A percentile compares a stretch with the other conserved stretches of the same genome.
These are phyloP conservation scores for Cydia splendana DNA, from an alignment of 1,140 invertebrate genomes.

Conservation along the genomic window DNA sequence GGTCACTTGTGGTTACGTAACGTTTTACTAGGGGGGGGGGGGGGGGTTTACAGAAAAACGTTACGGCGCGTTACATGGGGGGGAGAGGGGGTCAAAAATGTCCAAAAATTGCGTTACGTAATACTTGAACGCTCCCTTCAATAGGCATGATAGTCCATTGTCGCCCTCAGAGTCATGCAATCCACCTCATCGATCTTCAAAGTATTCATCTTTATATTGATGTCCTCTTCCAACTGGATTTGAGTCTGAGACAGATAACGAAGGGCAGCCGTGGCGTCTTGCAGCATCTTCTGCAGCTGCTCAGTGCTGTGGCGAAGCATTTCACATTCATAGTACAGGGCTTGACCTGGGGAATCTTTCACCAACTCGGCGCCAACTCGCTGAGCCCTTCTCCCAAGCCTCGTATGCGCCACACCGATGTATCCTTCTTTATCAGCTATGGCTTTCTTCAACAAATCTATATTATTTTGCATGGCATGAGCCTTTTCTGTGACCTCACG, in stretches of 20 bases:
- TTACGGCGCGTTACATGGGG: no score
- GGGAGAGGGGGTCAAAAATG: no score
- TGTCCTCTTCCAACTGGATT: slow-evolving; percentile 94
- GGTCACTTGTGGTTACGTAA: no score
- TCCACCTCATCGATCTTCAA: slow-evolving; percentile 95
- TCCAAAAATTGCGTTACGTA: no score
- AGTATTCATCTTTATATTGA: slow-evolving; percentile 93
- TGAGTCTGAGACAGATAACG: slow-evolving; percentile 91
- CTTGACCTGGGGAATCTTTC: slow-evolving; percentile 86
- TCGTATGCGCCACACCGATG: slow-evolving; percentile 90
- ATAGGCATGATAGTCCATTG: slow-evolving; percentile 76
- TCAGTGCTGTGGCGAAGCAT: slow-evolving; percentile 83
- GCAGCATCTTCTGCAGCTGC: slow-evolving; percentile 84
- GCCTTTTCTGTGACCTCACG: slow-evolving; percentile 81
- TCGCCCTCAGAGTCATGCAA: slow-evolving; percentile 87
- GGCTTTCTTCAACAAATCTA: slow-evolving; percentile 88
- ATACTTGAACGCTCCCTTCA: no score
- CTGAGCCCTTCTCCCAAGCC: slow-evolving; percentile 88
- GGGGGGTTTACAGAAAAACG: no score
- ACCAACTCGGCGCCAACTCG: slow-evolving; percentile 90
- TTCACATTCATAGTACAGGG: slow-evolving; percentile 85
- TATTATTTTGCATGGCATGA: slow-evolving; percentile 85
- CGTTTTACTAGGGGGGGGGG: no score
- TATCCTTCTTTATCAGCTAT: slow-evolving; percentile 91
- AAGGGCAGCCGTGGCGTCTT: slow-evolving; percentile 86